These are phyloP conservation scores for Sinhomidia bicolor DNA, from an alignment of 2,888 invertebrate species.

Conservation along the genomic window DNA sequence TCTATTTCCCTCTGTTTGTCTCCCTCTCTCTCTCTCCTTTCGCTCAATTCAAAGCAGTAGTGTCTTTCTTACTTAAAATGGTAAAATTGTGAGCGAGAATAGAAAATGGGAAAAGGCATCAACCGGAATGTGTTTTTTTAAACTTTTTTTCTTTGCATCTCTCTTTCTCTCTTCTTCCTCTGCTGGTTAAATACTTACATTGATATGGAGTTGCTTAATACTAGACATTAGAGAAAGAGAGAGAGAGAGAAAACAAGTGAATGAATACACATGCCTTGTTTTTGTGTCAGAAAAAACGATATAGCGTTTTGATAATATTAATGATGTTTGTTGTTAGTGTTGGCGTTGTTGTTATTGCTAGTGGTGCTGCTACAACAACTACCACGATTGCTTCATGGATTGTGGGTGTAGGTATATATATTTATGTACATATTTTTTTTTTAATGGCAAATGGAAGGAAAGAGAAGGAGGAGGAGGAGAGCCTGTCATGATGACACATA, in stretches of 20 bases:
- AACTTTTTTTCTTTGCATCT: too few relatives aligned
- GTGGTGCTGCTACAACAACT: background rate
- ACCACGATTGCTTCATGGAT: background rate
- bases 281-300: constrained; percentile 1
- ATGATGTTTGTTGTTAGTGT: constrained; percentile 3
- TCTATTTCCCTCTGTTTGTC: background rate
- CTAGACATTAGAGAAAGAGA: background rate
- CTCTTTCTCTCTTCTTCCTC: too few relatives aligned
- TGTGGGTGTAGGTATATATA: background rate
- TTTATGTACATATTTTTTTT: too few relatives aligned
- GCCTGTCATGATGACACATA: constrained; percentile 26
- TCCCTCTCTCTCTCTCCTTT: background rate
- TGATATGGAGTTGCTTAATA: too few relatives aligned
- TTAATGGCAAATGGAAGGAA: background rate
- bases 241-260: background rate
- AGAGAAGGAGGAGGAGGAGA: background rate
- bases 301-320: constrained; percentile 23
- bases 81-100: background rate
- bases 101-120: background rate
- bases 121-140: constrained; percentile 17
- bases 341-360: constrained; percentile 2
- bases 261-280: constrained; percentile 18
- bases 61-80: constrained; percentile 7
- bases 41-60: constrained; percentile 6
- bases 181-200: background rate